Conservation (phyloP, 2,888 invertebrate species). For the Crocallis elinguaria region DNA sequence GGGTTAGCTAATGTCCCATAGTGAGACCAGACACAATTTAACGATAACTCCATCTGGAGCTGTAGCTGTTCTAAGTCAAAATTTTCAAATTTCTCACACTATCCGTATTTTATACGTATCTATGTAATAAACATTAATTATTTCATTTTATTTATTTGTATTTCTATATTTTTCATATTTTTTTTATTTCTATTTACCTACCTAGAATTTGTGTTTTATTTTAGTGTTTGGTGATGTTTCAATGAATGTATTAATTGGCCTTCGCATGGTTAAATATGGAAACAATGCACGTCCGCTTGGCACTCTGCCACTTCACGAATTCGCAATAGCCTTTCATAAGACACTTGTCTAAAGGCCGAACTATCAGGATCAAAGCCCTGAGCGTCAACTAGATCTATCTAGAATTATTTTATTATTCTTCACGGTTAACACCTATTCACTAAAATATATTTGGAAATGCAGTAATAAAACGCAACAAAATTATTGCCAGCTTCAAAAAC, state of each 20-base stretch:
- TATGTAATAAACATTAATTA: too few relatives aligned
- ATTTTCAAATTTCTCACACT: too few relatives aligned
- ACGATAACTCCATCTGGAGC: too few relatives aligned
- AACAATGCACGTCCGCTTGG: conserved; percentile 28
- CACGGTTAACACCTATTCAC: conserved; percentile 36
- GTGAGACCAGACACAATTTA: too few relatives aligned
- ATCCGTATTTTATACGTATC: too few relatives aligned
- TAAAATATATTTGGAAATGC: conserved; percentile 34
- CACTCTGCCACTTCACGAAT: conserved; percentile 15
- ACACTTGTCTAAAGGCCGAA: conserved; percentile 30
- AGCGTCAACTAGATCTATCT: conserved; percentile 18
- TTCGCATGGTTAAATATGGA: conserved; percentile 14
- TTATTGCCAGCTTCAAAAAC: conserved; percentile 39
- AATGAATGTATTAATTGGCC: conserved; percentile 32
- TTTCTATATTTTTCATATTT: too few relatives aligned
- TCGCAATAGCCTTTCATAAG: conserved; percentile 24
- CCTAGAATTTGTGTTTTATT: too few relatives aligned
- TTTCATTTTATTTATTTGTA: too few relatives aligned
- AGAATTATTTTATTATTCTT: conserved; percentile 23
- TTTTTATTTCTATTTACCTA: too few relatives aligned
- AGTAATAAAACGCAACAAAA: conserved; percentile 39
- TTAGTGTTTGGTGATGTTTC: too few relatives aligned
- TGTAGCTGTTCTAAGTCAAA: too few relatives aligned
- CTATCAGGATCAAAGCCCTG: conserved; percentile 26
- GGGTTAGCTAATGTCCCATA: too few relatives aligned